These are phyloP conservation scores for Rhynchotus rufescens DNA, from an alignment of 2,797 vertebrate species.

Conservation along the genomic window DNA sequence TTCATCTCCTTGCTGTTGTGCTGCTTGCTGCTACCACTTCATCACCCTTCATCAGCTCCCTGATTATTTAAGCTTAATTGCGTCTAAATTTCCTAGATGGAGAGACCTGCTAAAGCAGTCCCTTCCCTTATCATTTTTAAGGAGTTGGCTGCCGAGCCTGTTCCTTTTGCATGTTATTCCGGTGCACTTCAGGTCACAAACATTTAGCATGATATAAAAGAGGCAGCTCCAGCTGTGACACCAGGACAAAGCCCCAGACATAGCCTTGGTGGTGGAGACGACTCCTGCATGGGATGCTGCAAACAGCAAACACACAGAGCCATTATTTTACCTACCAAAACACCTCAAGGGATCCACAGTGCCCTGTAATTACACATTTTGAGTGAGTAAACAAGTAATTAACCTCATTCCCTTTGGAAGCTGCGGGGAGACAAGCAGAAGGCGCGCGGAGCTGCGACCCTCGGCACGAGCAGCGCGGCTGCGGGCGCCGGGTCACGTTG, in stretches of 20 bases:
- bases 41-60: background rate
- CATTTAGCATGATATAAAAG: constrained; percentile 6
- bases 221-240: constrained; percentile 20
- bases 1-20: background rate
- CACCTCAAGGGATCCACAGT: background rate
- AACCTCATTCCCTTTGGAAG: no score
- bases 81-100: background rate
- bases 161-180: constrained; percentile 7
- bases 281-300: background rate
- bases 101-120: background rate
- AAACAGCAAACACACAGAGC: background rate
- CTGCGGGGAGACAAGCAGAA: no score
- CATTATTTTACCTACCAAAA: background rate
- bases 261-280: background rate
- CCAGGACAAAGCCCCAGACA: background rate
- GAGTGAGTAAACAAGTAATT: background rate
- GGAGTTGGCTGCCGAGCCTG: background rate
- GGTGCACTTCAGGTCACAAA: background rate
- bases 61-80: background rate
- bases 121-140: background rate
- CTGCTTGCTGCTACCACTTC: background rate
- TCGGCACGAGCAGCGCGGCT: no score
- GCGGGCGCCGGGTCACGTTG: no score
- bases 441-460: no score
- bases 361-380: no score